Percentiles rank a stretch among this genome's conserved stretches.
Conservation (phyloP, 1,140 invertebrate species). For the Thaumetopoea pityocampa region DNA sequence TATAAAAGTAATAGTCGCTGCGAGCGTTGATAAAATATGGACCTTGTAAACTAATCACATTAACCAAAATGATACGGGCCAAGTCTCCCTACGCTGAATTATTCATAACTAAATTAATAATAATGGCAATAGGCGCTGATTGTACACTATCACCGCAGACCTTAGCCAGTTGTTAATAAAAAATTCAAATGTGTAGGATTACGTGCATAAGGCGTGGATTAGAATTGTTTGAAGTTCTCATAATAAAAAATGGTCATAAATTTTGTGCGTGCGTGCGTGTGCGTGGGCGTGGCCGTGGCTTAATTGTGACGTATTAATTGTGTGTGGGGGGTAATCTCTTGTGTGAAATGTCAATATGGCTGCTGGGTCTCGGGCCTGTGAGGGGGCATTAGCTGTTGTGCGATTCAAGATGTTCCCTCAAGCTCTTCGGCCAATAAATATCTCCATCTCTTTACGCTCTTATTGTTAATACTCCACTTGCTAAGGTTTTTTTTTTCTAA, state of each 20-base stretch:
- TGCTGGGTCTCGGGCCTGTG: constrained; percentile 8
- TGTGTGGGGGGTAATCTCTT: constrained; percentile 14
- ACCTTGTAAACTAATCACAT: constrained; percentile 10
- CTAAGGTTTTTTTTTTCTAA: too few species aligned
- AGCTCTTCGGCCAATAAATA: too few species aligned
- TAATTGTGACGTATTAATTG: constrained; percentile 18
- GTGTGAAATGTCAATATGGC: constrained; percentile 18
- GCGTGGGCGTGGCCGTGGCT: constrained; percentile 1
- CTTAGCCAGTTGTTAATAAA: constrained; percentile 18
- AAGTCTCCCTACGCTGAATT: constrained; percentile 13
- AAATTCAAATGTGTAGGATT: constrained; percentile 19
- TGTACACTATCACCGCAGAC: constrained; percentile 6
- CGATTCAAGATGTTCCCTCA: too few species aligned
- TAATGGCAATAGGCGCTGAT: constrained; percentile 14
- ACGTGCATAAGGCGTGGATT: constrained; percentile 10
- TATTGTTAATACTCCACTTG: too few species aligned
- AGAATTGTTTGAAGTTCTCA: constrained; percentile 20
- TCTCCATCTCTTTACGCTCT: too few species aligned
- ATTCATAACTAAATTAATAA: constrained; percentile 19
- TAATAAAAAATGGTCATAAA: constrained; percentile 16
- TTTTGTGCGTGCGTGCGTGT: background rate
- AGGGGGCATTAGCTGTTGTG: too few species aligned
- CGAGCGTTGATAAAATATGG: too few species aligned
- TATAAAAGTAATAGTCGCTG: too few species aligned
- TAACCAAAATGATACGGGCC: constrained; percentile 1